A percentile compares a stretch with the other conserved stretches of the same genome.
phyloP scores from a whole-genome alignment of 92 coral and sea anemone genomes.

The Pocillopora meandrina region DNA sequence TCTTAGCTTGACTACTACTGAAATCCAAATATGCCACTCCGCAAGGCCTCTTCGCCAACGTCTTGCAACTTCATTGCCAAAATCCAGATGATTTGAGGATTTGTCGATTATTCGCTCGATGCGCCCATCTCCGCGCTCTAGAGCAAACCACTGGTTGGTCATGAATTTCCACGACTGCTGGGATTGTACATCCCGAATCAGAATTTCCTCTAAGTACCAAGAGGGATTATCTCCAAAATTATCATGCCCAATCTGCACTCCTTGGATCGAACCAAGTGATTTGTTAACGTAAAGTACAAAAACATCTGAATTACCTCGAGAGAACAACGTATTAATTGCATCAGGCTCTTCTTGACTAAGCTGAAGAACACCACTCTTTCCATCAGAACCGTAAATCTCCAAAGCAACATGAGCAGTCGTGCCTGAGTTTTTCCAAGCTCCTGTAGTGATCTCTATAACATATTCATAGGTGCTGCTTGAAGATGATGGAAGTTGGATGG shows the following conservation, averaged over 20 bases:
- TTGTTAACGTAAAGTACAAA: neutral
- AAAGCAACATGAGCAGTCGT: constrained; percentile 35
- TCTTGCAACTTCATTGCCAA: constrained; percentile 20
- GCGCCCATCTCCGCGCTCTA: constrained; percentile 54
- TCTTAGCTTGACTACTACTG: constrained; percentile 59
- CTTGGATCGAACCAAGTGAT: constrained; percentile 1
- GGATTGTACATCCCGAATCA: no score
- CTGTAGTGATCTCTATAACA: neutral
- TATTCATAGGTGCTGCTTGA: constrained; percentile 6
- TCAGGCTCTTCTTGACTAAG: no score
- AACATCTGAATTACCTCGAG: neutral
- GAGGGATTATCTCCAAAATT: no score
- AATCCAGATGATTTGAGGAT: neutral
- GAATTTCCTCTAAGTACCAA: no score
- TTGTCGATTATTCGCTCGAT: constrained; percentile 45
- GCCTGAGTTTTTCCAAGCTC: constrained; percentile 15
- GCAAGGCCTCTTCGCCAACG: constrained; percentile 54
- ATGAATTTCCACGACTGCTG: no score
- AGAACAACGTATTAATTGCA: no score
- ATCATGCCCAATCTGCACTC: neutral
- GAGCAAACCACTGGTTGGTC: constrained; percentile 59
- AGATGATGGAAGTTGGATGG: neutral
- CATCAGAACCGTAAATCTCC: constrained; percentile 29
- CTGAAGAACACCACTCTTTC: no score
- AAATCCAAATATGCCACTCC: constrained; percentile 68